Evolutionary conservation across 2,888 invertebrate genomes (phyloP).

Genomic region (Trisateles emortualis): DNA sequence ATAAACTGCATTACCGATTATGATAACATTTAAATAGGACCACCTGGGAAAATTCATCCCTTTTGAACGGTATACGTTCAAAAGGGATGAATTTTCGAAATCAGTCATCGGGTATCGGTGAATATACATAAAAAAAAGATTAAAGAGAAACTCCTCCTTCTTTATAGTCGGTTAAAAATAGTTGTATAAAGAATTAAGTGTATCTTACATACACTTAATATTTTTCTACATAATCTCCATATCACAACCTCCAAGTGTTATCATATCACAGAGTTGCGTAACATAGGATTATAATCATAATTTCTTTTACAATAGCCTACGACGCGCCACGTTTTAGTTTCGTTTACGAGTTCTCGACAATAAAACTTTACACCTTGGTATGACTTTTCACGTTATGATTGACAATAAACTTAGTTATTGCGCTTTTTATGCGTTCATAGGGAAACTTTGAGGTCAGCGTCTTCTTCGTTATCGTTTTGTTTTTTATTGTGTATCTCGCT

Average conservation of each 20-base stretch:
- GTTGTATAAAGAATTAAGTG: neutral
- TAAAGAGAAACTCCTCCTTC: no score
- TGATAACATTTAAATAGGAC: no score
- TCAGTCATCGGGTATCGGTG: no score
- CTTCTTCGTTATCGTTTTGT: neutral
- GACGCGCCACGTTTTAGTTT: conserved; percentile 25
- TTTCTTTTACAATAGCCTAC: conserved; percentile 36
- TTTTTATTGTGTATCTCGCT: neutral
- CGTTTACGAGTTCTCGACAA: conserved; percentile 37
- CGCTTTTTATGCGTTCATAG: conserved; percentile 44
- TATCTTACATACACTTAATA: neutral
- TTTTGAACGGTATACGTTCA: no score
- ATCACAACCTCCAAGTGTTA: conserved; percentile 4
- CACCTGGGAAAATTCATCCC: no score
- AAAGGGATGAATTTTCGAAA: no score
- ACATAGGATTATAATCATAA: conserved; percentile 31
- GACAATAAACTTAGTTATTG: conserved; percentile 52
- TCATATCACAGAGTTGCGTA: conserved; percentile 9
- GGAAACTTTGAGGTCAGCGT: conserved; percentile 16
- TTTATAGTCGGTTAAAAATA: no score
- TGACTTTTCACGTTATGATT: conserved; percentile 44
- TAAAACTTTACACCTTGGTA: conserved; percentile 49
- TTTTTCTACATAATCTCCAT: conserved; percentile 21
- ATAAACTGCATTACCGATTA: no score
- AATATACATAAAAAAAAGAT: no score